Base-by-base conservation (phyloP, 64 coral and sea anemone genomes). In the Montipora capricornis region DNA sequence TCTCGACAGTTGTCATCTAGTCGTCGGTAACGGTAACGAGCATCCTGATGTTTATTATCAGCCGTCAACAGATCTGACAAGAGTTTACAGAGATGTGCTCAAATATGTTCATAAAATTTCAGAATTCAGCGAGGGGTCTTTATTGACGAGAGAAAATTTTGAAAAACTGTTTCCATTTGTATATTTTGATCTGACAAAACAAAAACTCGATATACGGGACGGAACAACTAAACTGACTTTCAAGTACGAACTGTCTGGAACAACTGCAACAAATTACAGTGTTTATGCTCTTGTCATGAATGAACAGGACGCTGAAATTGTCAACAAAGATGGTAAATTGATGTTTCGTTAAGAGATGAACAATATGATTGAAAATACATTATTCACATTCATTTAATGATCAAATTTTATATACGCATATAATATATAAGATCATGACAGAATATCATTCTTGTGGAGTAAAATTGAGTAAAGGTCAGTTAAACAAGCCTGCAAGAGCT, bases 161-260 rank as follows among this genome's bases (percentile, higher is more conserved):
- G 20, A 24, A 10, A 55, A 3, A 47, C 73, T 88, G 15, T 88
- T 71, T 68, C 45, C 85, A 74, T 74, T 88, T 20, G 2, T 59
- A 20, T 83, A 83, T 67, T 83, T 83, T 49, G 60, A 83, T 67
- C 20, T 83, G 16, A 83, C 52, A 44, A 59, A 83, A 24, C 80
- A 83, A 19, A 83, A 83, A 67, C 2, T 13, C n/a, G 80, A 83
- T 67, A 26, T 26, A 26, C 26, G 26, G 26, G 26, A 26, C 26
- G 26, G 26, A 26, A 26, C 26, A 26, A 26, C 26, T 26, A 26
- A 26, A 26, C 26, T 26, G 26, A 26, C 26, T 26, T 26, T 26
- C 26, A 26, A 26, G 60, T 83, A 5, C 5, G 9, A 77, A 44
- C 14, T 77, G 6, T 47, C 37, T 5, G 44, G 75, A 10, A 47